Evolutionary conservation across 2,113 vertebrate genomes (phyloP), one percentile per base, ranked within the genome.

Genomic region (Junco hyemalis): DNA sequence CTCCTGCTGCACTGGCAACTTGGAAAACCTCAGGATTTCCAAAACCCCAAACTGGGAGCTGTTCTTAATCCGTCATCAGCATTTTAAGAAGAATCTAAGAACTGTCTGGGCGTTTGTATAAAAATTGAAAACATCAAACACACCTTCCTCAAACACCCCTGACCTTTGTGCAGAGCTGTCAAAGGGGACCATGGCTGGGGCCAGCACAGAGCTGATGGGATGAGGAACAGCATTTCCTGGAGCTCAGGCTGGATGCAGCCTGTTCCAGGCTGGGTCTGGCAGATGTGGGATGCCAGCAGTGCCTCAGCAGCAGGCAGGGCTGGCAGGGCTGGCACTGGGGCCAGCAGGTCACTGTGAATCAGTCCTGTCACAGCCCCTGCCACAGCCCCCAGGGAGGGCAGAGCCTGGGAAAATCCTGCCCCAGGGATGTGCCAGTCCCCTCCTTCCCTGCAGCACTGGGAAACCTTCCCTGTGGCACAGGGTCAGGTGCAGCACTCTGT

Each of bases 121-220:
- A 77, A 90, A 86, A 71, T 1, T n/a, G 31, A 54, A 56, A 81
- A 44, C 0, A 1, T 73, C 68, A 36, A 42, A 19, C 7, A 1
- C 56, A 74, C 73, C 61, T 85, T 91, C 53, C 14, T 29, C 51
- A 29, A 53, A 18, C 16, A 18, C 26, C 79, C 33, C 38, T 16
- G 18, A 83, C 48, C 64, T 68, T 42, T 35, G 76, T 25, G 14
- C 79, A 74, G 92, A 64, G 60, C 79, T 86, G 85, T 51, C 79
- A 78, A 6, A 78, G 42, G 1, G 71, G 70, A 56, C 59, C 5
- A 0, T 5, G 35, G 74, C 35, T 35, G 3, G 2, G 63, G 66
- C 84, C 65, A 76, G 84, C 33, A 1, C 0, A 0, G 16, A 66
- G 74, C 68, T 1, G 2, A 31, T 12, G 0, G 0, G 21, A 35